Evolutionary conservation across 2,888 invertebrate species (phyloP), one percentile per base, ranked within the genome.

Genomic region (Aporophyla nigra): DNA sequence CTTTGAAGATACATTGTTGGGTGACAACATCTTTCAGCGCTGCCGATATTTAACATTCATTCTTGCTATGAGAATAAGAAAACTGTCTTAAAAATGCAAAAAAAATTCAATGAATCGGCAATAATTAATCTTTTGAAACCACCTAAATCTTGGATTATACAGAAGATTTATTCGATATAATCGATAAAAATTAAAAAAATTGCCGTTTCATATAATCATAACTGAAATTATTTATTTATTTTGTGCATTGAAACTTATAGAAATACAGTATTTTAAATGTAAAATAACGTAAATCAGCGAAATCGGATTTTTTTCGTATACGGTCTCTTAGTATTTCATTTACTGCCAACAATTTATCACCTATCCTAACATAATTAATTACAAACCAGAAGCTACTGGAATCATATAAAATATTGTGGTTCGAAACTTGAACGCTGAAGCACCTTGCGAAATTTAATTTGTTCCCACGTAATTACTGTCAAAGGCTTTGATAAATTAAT

Each of bases 1-100:
- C 86, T 87, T 75, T 76, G 62, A 69, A 71, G 80, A 82, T 82
- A 84, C 84, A 87, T 84, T 43, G 78, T 70, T 27, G 46, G 51
- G 54, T 74, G 85, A 80, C 80, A 77, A 78, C 75, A 80, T 79
- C 75, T 84, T 63, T 78, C 71, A 66, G 56, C 74, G 49, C 65
- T 67, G 66, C 54, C 62, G 63, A 78, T 81, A 76, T 65, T 77
- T 58, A 63, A 71, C 65, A 71, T 63, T 56, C 63, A 68, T 71
- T 21, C 16, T 74, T 27, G 21, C n/a, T 51, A 58, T 54, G 33
- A 46, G 49, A 24, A 5, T 33, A 54, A 19, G 40, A 69, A 54
- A 69, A 67, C 27, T 14, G 33, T 53, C 33, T 46, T 46, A 2
- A 46, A 46, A 12, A 46, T 46, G 43, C 43, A 46, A 46, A 46